Evolutionary conservation across 2,888 invertebrate species (phyloP), one percentile per base, ranked within the genome.

Genomic region (Meliscaeva auricollis): DNA sequence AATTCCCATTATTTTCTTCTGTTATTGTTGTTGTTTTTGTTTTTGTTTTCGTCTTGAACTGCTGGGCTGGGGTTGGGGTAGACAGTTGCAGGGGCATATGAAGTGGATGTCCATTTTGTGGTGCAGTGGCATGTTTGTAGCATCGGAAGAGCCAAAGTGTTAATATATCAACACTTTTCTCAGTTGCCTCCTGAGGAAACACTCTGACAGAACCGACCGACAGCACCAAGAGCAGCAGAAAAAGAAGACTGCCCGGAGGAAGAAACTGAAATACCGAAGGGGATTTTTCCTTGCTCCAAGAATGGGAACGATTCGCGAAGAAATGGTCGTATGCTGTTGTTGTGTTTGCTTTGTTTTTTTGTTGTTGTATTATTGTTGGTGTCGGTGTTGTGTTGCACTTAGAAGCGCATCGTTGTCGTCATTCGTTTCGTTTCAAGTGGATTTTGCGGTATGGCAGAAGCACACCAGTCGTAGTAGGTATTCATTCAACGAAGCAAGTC

Each of bases 111-210:
- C 82, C 77, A 58, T 72, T 66, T 82, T 64, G 77, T 72, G 77
- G 58, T 48, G 68, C 54, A 74, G 74, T 83, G 79, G 79, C 70
- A 79, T 83, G 84, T 84, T 84, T 84, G 80, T 72, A 72, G 80
- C 85, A 77, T 85, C 66, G 75, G 84, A 85, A 73, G 81, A 85
- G 62, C 85, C 64, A 85, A 81, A 85, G 85, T 85, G 85, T 85
- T 85, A 77, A 85, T 85, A 85, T 77, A 81, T 85, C 76, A 85
- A 85, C 85, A 85, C 85, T 80, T 73, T 81, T 83, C 74, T 52
- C 70, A 69, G 64, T 62, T 68, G 58, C 46, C 64, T 48, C 50
- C 66, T 68, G 46, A 80, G 66, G 80, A 84, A 84, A 75, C 70
- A 60, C 66, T 58, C 52, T 64, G 44, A 64, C 62, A 64, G 41